Base-by-base conservation (phyloP, 2,113 vertebrate genomes). In the Mastomys natalensis region DNA sequence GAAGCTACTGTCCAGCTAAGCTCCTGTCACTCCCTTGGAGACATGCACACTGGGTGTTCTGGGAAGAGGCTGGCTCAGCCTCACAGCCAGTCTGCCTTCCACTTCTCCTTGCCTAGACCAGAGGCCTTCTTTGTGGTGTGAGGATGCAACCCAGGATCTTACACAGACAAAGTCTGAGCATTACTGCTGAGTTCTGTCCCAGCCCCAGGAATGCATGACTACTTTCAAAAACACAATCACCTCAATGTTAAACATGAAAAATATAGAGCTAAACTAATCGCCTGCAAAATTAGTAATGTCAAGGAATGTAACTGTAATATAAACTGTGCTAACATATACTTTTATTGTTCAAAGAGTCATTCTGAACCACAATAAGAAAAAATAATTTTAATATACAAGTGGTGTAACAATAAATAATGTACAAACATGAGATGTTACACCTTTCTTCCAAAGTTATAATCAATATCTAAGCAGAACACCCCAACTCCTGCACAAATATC, bases 291-390 rank as follows among this genome's bases (percentile, higher is more conserved):
- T 15, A 95, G 31, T 93, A 94, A 92, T 81, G 31, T 4, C 89
- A 24, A 53, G 51, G 93, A 60, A 88, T 80, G 88, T 37, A 90
- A 93, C 76, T 60, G 29, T 8, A 82, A 45, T 66, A 22, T 88
- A 7, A 87, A 82, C 86, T 45, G 3, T 86, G 90, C 43, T 80
- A 55, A 96, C 89, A 91, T 93, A 91, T 73, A 85, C 1, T 87
- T 93, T 97, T 43, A 88, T 88, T 96, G 87, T 74, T 94, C n/a
- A 90, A 60, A 89, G 95, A 37, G 37, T 26, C 82, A 97, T 66
- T 96, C 31, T 93, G 68, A 97, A 86, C 55, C 45, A 89, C n/a
- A 95, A 78, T 72, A 89, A 95, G 88, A 94, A 93, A 90, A 92
- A 86, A 94, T 90, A 89, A 73, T 19, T 84, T 72, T 24, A 88